Evolutionary conservation across 2,888 invertebrate genomes (phyloP).

Genomic region (Stratiomys singularior): DNA sequence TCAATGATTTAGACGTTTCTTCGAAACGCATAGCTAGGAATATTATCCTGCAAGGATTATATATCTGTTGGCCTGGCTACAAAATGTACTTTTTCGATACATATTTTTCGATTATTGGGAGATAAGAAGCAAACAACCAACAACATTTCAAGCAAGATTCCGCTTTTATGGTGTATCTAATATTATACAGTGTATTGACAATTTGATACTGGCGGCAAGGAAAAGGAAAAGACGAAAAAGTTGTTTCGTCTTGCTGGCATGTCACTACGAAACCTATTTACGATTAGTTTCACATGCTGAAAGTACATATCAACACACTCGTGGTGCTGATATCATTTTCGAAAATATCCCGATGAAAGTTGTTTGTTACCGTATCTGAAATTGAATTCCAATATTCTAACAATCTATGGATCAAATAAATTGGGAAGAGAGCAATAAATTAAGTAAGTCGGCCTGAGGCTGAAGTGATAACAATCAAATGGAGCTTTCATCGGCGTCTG

Average conservation of each 20-base stretch:
- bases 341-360: neutral
- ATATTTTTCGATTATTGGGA: slow-evolving; percentile 20
- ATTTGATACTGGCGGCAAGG: neutral
- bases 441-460: neutral
- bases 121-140: slow-evolving; percentile 15
- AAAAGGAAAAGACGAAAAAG: slow-evolving; percentile 5
- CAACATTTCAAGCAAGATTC: neutral
- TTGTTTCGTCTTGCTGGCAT: neutral
- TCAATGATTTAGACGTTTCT: neutral
- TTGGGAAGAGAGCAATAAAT: slow-evolving; percentile 10
- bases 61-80: slow-evolving; percentile 4
- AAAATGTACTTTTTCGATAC: slow-evolving; percentile 10
- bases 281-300: slow-evolving; percentile 1
- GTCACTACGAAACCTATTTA: neutral
- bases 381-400: slow-evolving; percentile 19
- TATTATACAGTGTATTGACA: slow-evolving; percentile 9
- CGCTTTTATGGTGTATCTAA: slow-evolving; percentile 13
- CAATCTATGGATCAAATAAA: slow-evolving; percentile 7
- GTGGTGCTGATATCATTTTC: neutral
- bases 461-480: neutral
- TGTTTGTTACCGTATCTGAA: slow-evolving; percentile 14
- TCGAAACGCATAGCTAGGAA: neutral
- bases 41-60: neutral
- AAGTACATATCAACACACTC: neutral
- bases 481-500: too few species aligned